Percentiles rank a stretch among this genome's conserved stretches.
These are phyloP conservation scores for Thrips palmi DNA, from an alignment of 1,140 invertebrate genomes.

Conservation along the genomic window DNA sequence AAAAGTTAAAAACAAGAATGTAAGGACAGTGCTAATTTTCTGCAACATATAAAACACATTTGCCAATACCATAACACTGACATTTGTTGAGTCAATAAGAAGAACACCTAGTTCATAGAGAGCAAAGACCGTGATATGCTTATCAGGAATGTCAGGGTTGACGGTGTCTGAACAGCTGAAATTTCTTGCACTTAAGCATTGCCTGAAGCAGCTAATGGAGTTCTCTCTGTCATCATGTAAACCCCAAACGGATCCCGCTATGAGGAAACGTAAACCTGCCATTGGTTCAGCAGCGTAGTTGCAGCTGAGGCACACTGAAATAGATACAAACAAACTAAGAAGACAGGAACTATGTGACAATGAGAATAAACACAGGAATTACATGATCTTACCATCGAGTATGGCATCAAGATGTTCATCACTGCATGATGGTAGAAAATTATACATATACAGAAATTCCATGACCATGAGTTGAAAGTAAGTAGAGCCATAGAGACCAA, in stretches of 20 bases:
- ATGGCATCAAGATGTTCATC: conserved; percentile 26
- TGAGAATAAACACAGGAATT: neutral
- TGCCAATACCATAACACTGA: conserved; percentile 19
- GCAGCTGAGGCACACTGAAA: too few relatives aligned
- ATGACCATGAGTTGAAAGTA: conserved; percentile 33
- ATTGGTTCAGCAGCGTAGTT: too few relatives aligned
- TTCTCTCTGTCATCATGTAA: too few relatives aligned
- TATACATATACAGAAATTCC: conserved; percentile 55
- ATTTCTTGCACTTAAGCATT: too few relatives aligned
- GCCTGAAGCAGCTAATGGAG: too few relatives aligned
- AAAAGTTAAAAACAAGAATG: conserved; percentile 17
- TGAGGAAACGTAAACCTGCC: conserved; percentile 30
- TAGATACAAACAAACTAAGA: conserved; percentile 1
- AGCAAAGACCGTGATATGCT: conserved; percentile 48
- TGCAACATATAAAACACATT: conserved; percentile 3
- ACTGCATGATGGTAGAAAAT: conserved; percentile 42
- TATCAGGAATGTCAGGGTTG: too few relatives aligned
- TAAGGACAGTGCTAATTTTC: conserved; percentile 4
- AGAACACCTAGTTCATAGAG: conserved; percentile 41
- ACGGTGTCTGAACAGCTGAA: too few relatives aligned
- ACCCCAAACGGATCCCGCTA: too few relatives aligned
- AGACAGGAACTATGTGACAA: neutral
- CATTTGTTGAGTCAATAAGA: conserved; percentile 28
- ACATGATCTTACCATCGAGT: conserved; percentile 23
- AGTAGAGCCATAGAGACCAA: too few relatives aligned